phyloP scores from a whole-genome alignment of 2,797 vertebrate species.

The Ceyx erithaca region DNA sequence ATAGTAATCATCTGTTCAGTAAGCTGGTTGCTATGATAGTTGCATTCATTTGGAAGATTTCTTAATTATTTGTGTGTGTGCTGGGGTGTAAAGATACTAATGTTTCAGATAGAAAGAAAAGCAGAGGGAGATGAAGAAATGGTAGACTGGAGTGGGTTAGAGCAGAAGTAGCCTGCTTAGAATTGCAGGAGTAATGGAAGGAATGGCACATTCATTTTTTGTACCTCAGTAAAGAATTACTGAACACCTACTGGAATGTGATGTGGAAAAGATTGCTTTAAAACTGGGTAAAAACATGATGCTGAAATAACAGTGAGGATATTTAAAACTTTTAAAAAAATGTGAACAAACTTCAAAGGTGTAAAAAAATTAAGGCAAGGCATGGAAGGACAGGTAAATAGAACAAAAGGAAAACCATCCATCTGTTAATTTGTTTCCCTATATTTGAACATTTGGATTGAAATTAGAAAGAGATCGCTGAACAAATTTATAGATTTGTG shows the following conservation, averaged over 20 bases:
- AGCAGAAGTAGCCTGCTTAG: not conserved
- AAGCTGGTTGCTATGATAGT: not conserved
- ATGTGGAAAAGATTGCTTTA: not conserved
- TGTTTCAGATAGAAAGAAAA: not conserved
- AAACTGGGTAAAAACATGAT: not conserved
- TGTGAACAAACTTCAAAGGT: not conserved
- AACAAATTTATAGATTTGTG: constrained; percentile 43
- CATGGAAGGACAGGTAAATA: not conserved
- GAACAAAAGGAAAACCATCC: not conserved
- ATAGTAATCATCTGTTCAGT: not conserved
- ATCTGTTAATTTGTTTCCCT: not conserved
- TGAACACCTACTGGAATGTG: not conserved
- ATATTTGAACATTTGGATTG: constrained; percentile 8
- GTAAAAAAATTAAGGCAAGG: not conserved
- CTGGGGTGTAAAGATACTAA: not conserved
- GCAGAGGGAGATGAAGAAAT: not conserved
- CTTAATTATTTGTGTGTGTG: not conserved
- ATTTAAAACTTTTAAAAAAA: constrained; percentile 1
- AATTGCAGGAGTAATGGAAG: not conserved
- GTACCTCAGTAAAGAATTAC: not conserved
- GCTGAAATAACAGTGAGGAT: not conserved
- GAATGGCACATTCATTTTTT: not conserved
- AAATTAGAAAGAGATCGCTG: constrained; percentile 43
- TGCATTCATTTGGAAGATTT: not conserved
- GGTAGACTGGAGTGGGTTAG: not conserved